These are phyloP conservation scores for Tetragonula carbonaria DNA, from an alignment of 2,888 invertebrate species.

Conservation along the genomic window DNA sequence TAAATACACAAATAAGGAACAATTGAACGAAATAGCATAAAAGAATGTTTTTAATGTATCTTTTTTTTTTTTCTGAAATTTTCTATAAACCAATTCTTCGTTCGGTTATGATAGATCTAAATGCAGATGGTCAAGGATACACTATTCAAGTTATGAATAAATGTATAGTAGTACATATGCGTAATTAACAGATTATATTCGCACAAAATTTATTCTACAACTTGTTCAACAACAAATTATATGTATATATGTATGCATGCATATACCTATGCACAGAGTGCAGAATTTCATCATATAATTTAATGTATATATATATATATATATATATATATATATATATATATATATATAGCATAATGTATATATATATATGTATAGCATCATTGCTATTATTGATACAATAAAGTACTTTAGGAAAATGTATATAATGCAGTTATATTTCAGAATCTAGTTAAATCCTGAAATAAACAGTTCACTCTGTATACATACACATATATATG, in stretches of 20 bases:
- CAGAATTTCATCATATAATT: constrained; percentile 8
- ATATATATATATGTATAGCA: background rate
- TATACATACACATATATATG: constrained; percentile 22
- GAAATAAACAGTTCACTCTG: constrained; percentile 22
- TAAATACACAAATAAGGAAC: constrained; percentile 16
- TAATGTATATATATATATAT: background rate
- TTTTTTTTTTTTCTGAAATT: background rate
- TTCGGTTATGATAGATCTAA: background rate
- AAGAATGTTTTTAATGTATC: background rate
- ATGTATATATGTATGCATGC: constrained; percentile 32
- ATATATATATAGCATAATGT: background rate
- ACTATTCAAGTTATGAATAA: constrained; percentile 1
- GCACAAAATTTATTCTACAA: constrained; percentile 30
- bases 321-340: no score
- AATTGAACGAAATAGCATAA: background rate
- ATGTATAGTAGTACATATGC: constrained; percentile 16
- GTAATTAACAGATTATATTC: constrained; percentile 36
- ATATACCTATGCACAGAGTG: constrained; percentile 21
- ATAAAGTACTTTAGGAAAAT: constrained; percentile 11
- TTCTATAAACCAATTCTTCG: background rate
- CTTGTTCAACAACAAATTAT: constrained; percentile 30
- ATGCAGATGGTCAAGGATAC: background rate
- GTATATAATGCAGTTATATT: constrained; percentile 9
- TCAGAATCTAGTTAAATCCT: background rate
- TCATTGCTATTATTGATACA: background rate